Evolutionary conservation across 2,797 vertebrate genomes (phyloP).

Genomic region (Pseudochirops corinnae): DNA sequence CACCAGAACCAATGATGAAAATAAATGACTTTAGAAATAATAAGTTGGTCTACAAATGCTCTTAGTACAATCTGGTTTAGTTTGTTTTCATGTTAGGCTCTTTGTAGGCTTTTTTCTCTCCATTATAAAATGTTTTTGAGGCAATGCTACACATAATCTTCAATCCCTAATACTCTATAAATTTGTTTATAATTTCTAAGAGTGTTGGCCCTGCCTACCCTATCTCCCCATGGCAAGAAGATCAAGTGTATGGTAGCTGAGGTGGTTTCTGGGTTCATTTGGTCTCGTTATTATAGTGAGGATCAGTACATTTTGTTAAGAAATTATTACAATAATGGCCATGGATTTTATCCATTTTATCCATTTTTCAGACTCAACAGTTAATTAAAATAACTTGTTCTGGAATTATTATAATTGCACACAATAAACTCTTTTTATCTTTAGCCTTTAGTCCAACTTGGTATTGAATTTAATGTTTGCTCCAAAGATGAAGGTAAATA

Average conservation of each 20-base stretch:
- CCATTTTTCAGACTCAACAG: background rate
- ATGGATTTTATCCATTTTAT: background rate
- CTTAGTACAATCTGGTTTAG: background rate
- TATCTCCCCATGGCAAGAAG: background rate
- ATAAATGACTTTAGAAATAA: background rate
- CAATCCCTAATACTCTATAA: background rate
- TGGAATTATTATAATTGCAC: background rate
- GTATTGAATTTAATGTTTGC: background rate
- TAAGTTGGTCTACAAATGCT: background rate
- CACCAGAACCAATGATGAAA: background rate
- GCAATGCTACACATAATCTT: background rate
- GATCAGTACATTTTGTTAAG: background rate
- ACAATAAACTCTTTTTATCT: background rate
- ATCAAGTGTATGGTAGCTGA: background rate
- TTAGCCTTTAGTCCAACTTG: background rate
- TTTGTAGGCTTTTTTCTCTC: background rate
- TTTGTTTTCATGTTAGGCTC: background rate
- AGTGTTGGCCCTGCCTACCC: background rate
- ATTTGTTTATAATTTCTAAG: background rate
- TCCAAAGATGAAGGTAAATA: background rate
- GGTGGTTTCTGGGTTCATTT: background rate
- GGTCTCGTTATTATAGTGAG: background rate
- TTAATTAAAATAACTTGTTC: background rate
- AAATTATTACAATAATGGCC: background rate
- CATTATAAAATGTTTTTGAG: background rate